A percentile compares a stretch with the other conserved stretches of the same genome.
Evolutionary conservation across 2,888 invertebrate genomes (phyloP).

Genomic region (Gymnocheta viridis): DNA sequence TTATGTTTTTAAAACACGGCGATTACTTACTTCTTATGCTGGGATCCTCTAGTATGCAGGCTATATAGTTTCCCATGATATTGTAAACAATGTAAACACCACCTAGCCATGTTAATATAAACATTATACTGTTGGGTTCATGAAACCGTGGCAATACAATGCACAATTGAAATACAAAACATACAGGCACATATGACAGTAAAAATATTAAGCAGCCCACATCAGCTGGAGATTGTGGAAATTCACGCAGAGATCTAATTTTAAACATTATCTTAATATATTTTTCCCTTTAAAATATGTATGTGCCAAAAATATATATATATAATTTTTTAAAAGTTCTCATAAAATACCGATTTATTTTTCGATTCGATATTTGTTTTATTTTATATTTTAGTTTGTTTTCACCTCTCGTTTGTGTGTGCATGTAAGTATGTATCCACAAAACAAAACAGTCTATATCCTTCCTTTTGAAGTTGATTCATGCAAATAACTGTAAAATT

Average conservation of each 20-base stretch:
- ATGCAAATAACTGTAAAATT: slow-evolving; percentile 51
- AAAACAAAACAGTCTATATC: slow-evolving; percentile 11
- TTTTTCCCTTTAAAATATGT: neutral
- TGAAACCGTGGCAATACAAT: slow-evolving; percentile 88
- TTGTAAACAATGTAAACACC: slow-evolving; percentile 90
- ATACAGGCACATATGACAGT: slow-evolving; percentile 77
- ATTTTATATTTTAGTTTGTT: slow-evolving; percentile 7
- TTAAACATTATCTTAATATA: slow-evolving; percentile 54
- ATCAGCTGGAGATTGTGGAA: slow-evolving; percentile 76
- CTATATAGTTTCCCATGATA: slow-evolving; percentile 89
- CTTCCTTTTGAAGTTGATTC: slow-evolving; percentile 18
- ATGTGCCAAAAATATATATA: neutral
- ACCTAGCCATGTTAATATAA: slow-evolving; percentile 84
- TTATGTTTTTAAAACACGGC: neutral
- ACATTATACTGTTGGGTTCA: slow-evolving; percentile 83
- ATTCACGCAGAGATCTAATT: slow-evolving; percentile 61
- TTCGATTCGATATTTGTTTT: neutral
- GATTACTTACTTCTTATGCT: slow-evolving; percentile 85
- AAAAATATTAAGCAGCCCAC: slow-evolving; percentile 76
- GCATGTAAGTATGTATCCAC: slow-evolving; percentile 18
- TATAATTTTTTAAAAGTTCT: neutral
- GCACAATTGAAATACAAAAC: slow-evolving; percentile 83
- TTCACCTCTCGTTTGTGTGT: neutral
- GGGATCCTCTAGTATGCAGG: slow-evolving; percentile 89
- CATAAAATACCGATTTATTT: neutral